Base-by-base conservation (phyloP, 2,797 vertebrate genomes). In the Hypotaenidia philippensis region DNA sequence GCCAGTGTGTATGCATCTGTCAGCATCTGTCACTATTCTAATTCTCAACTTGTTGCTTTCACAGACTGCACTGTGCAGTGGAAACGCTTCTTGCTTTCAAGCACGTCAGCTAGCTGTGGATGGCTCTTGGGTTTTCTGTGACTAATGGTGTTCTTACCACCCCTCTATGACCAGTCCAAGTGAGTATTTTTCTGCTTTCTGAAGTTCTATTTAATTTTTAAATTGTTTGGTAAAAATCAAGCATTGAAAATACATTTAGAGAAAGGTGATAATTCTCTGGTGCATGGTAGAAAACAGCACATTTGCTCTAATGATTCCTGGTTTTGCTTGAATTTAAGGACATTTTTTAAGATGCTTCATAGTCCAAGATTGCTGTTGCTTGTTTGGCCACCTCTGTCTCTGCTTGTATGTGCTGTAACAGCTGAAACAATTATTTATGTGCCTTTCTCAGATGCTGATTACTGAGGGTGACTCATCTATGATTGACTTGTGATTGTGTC, bases 231-330 rank as follows among this genome's bases (percentile, higher is more conserved):
- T 21, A 87, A 57, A 91, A 88, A 64, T 49, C 13, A 50, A 20
- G 20, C 17, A 13, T 34, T 81, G n/a, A 91, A 89, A 70, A 63
- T 36, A 25, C 16, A 13, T 63, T 66, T n/a, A 45, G 45, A 89
- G 32, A 32, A 68, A 38, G 32, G 23, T 64, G 49, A n/a, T 84
- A 77, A 75, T 82, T 94, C 40, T 91, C 75, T 82, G 36, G 34
- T 56, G 75, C 47, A 11, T 44, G 53, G 21, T 29, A 69, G 72
- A 76, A 53, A 34, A 89, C 15, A 69, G 22, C 9, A 49, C 2
- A 10, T 53, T 92, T 92, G 60, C 40, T 84, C 13, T 60, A 38
- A 47, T 36, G 16, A 32, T 74, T 81, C 31, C 36, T 19, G 45
- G 9, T 23, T 65, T 66, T 25, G 75, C 32, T 71, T 2, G 2